These are phyloP conservation scores for Prionace glauca DNA, from an alignment of 2,797 vertebrate genomes.

Conservation along the genomic window DNA sequence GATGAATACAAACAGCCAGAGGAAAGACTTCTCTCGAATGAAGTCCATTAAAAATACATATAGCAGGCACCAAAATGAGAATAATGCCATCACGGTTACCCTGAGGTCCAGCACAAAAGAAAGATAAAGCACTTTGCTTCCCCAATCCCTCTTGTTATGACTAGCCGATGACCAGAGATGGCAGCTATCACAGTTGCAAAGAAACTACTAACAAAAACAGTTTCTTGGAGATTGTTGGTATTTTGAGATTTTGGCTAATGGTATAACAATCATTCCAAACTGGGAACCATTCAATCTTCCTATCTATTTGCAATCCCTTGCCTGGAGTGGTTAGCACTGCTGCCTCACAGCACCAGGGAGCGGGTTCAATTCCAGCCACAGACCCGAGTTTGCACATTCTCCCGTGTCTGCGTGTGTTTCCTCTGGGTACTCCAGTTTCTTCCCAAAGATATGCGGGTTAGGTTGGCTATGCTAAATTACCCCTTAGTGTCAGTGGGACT, in stretches of 20 bases:
- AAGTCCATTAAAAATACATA: background rate
- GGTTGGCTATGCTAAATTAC: too few species aligned
- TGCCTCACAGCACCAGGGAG: too few species aligned
- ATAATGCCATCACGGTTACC: background rate
- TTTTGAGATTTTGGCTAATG: background rate
- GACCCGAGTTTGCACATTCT: too few species aligned
- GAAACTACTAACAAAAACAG: conserved; percentile 23
- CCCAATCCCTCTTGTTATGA: conserved; percentile 11
- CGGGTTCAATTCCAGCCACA: too few species aligned
- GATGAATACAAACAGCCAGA: background rate
- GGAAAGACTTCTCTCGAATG: background rate
- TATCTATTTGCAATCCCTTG: background rate
- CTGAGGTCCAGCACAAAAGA: background rate
- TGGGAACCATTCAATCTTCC: background rate
- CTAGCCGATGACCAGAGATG: background rate
- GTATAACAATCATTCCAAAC: background rate
- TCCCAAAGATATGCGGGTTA: too few species aligned
- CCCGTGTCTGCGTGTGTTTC: too few species aligned
- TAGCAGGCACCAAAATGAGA: background rate
- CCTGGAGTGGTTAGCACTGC: too few species aligned
- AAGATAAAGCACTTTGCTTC: conserved; percentile 12
- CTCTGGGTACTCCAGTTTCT: too few species aligned
- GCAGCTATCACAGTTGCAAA: conserved; percentile 14
- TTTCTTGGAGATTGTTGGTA: background rate
- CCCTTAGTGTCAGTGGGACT: too few species aligned